phyloP scores from a whole-genome alignment of 2,113 vertebrate species.

The Caracal caracal region DNA sequence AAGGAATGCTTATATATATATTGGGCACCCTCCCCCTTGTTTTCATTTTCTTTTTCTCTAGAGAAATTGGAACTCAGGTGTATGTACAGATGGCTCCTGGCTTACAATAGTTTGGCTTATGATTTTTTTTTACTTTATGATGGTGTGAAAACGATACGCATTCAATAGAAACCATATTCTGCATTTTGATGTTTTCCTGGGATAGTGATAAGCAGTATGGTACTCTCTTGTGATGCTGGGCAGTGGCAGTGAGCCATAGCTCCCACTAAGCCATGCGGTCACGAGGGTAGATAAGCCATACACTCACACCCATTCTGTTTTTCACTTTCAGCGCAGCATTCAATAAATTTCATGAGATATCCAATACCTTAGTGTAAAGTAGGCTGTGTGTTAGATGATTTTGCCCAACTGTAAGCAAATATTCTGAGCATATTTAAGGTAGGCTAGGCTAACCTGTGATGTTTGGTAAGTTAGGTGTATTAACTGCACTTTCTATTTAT shows the following conservation, averaged over 20 bases:
- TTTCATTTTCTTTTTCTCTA: background rate
- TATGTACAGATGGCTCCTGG: background rate
- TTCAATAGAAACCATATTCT: background rate
- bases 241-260: background rate
- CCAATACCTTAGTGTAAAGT: background rate
- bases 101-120: background rate
- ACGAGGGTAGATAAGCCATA: background rate
- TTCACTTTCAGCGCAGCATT: too few species aligned
- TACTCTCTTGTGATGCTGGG: background rate
- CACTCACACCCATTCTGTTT: background rate
- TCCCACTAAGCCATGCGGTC: background rate
- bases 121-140: background rate
- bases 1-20: background rate
- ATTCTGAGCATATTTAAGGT: background rate
- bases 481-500: background rate
- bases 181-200: background rate
- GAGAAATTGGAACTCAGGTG: background rate
- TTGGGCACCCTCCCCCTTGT: rapidly evolving
- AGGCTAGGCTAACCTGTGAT: background rate
- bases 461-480: background rate
- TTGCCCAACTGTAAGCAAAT: background rate
- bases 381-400: background rate
- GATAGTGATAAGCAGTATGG: background rate
- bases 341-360: background rate
- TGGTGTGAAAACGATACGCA: background rate